Conservation (phyloP, 2,797 vertebrate species). For the Gorsachius magnificus region DNA sequence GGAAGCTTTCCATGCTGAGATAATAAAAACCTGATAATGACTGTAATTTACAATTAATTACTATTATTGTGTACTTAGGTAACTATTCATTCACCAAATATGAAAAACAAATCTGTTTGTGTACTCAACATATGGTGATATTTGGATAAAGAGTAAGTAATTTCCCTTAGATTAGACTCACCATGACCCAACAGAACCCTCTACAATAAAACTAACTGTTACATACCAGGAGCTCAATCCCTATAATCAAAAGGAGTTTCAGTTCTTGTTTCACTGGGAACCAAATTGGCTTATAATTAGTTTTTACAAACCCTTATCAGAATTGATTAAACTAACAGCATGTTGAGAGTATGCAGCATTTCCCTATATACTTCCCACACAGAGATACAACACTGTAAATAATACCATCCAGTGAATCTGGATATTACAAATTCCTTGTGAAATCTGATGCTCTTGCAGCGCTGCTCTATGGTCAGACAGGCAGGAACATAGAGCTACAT, state of each 20-base stretch:
- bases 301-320: not conserved
- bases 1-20: not conserved
- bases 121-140: not conserved
- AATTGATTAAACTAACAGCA: not conserved
- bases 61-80: not conserved
- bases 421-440: slow-evolving; percentile 33
- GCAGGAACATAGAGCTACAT: not conserved
- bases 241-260: not conserved
- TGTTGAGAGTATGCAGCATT: not conserved
- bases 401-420: not conserved
- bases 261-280: not conserved
- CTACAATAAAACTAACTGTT: not conserved
- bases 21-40: slow-evolving; percentile 13
- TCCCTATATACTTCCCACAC: not conserved
- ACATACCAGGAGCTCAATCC: not conserved
- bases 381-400: not conserved
- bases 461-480: not conserved
- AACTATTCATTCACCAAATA: slow-evolving; percentile 9
- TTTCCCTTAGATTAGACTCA: not conserved
- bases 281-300: not conserved
- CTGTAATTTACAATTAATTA: not conserved
- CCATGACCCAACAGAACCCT: not conserved
- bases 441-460: slow-evolving; percentile 41
- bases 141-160: not conserved
- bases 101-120: not conserved